Evolutionary conservation across 53 echinoderm and acorn worm genomes (phyloP), one percentile per base, ranked within the genome.

Genomic region (Temnopleurus reevesii): DNA sequence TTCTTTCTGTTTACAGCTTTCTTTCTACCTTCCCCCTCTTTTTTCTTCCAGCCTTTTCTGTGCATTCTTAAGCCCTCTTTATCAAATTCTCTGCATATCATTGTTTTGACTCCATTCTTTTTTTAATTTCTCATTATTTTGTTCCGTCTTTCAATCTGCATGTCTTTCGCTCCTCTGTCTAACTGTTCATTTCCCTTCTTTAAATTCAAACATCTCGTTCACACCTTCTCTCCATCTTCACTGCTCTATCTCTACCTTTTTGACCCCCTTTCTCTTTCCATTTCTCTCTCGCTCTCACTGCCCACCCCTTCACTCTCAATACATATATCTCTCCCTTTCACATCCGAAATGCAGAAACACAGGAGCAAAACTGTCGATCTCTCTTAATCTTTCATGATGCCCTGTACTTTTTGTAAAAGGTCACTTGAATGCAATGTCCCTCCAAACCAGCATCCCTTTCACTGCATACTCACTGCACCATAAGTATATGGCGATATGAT

Each of bases 341-440:
- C 28, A 8, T 27, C 8, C 7, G 2, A 3, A 19, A 33, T 34
- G 41, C 19, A 33, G 71, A 28, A 71, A 7, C 18, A 71, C 19
- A 71, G 3, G 30, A 19, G 18, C 71, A 27, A 29, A 71, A 71
- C 71, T 71, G 71, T 9, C 41, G 18, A 71, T 71, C 71, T 71
- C 71, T 19, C 71, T 71, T 71, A 71, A 71, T 71, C 71, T 35
- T 36, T 71, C 71, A 71, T 71, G 71, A 71, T 71, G 10, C 71
- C 35, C 34, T 71, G 71, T 19, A 71, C 71, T 71, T 71, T 64
- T 36, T 34, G 36, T n/a, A 15, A 71, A 71, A 71, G 71, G 71
- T 71, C 71, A 71, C 41, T 71, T 71, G n/a, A 5, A 71, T 59
- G 1, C 76, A 38, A 38, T 76, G 76, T 76, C 43, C 43, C 35